These are phyloP conservation scores for Sinohyriopsis cumingii DNA, from an alignment of 2,888 invertebrate genomes.

Conservation along the genomic window DNA sequence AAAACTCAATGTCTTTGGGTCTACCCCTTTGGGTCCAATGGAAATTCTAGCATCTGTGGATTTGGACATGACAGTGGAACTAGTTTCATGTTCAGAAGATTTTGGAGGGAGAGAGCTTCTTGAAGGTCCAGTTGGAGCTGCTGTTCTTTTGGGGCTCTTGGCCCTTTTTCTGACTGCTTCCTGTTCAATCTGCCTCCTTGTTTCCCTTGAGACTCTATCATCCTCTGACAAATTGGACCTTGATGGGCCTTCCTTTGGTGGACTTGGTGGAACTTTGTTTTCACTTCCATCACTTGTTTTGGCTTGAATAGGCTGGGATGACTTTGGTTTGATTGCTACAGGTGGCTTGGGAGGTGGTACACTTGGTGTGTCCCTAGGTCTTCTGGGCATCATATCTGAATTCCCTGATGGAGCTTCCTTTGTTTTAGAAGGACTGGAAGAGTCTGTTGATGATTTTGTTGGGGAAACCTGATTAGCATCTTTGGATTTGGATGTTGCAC, in stretches of 20 bases:
- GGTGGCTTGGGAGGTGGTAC: conserved; percentile 37
- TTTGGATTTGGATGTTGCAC: conserved; percentile 7
- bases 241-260: conserved; percentile 12
- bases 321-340: conserved; percentile 34
- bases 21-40: conserved; percentile 11
- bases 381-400: conserved; percentile 23
- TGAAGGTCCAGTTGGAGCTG: conserved; percentile 46
- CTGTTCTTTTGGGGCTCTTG: conserved; percentile 58
- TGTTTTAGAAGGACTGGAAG: conserved; percentile 19
- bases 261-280: conserved; percentile 1
- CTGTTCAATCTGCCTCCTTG: conserved; percentile 24
- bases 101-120: conserved; percentile 27
- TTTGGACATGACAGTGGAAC: neutral
- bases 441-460: conserved; percentile 14
- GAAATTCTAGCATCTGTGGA: conserved; percentile 1
- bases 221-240: conserved; percentile 25
- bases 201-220: conserved; percentile 9
- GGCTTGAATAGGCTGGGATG: conserved; percentile 12
- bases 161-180: conserved; percentile 49
- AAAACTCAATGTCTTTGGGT: conserved; percentile 42
- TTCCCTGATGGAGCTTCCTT: conserved; percentile 4
- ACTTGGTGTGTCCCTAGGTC: conserved; percentile 27
- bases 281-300: conserved; percentile 7
- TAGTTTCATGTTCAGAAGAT: too few species aligned
- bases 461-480: neutral